A percentile compares a stretch with the other conserved stretches of the same genome.
Conservation (phyloP, 2,797 vertebrate genomes). For the Mus spretus region DNA sequence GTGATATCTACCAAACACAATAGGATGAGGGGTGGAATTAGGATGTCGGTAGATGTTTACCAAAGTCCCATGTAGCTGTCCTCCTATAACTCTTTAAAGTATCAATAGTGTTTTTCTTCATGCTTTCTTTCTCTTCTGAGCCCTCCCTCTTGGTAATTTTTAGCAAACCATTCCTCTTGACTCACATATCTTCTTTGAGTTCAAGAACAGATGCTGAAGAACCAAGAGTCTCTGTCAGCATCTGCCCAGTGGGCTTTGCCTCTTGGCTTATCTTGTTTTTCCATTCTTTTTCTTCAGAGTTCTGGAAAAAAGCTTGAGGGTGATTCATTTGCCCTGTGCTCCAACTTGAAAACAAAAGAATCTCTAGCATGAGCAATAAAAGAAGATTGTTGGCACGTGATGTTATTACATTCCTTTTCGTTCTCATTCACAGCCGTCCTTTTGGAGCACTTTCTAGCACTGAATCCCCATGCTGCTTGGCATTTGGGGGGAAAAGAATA, state of each 20-base stretch:
- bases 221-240: constrained; percentile 50
- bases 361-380: constrained; percentile 48
- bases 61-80: neutral
- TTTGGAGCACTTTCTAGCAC: constrained; percentile 7
- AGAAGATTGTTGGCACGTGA: constrained; percentile 47
- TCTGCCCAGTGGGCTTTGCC: constrained; percentile 38
- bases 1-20: neutral
- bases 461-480: neutral
- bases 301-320: constrained; percentile 67
- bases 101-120: constrained; percentile 30
- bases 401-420: neutral
- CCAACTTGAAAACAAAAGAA: constrained; percentile 70
- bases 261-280: constrained; percentile 51
- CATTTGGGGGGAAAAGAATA: constrained; percentile 29
- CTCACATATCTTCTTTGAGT: constrained; percentile 34
- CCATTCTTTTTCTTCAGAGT: constrained; percentile 69
- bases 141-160: neutral
- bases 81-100: neutral
- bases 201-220: neutral
- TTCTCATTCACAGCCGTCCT: neutral
- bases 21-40: neutral
- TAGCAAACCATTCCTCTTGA: constrained; percentile 51
- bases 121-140: neutral
- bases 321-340: constrained; percentile 68
- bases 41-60: neutral